Evolutionary conservation across 2,888 invertebrate species (phyloP).

Genomic region (Limenitis arthemis): DNA sequence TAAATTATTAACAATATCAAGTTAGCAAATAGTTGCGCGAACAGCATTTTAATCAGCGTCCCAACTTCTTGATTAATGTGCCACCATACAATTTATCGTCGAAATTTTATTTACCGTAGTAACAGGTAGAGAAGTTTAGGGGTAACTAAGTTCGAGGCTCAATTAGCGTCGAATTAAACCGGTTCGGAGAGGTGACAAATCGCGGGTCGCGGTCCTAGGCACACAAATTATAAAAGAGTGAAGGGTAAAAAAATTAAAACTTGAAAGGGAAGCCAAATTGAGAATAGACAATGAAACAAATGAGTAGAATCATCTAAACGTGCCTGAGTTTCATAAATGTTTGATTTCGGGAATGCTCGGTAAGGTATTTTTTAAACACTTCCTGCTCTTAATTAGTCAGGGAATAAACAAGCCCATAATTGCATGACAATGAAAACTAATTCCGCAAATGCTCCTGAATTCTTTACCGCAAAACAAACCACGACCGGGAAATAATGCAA

Average conservation of each 20-base stretch:
- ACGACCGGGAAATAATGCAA: conserved; percentile 42
- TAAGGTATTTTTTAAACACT: conserved; percentile 56
- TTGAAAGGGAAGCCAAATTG: conserved; percentile 32
- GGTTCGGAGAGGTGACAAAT: conserved; percentile 66
- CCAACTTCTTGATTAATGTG: conserved; percentile 73
- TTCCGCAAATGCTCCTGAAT: conserved; percentile 64
- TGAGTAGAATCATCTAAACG: conserved; percentile 38
- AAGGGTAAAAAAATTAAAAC: conserved; percentile 12
- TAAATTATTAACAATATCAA: conserved; percentile 71
- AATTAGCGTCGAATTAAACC: conserved; percentile 67
- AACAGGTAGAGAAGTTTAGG: conserved; percentile 45
- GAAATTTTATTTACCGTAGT: conserved; percentile 66
- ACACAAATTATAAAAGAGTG: conserved; percentile 1
- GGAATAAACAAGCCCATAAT: conserved; percentile 45
- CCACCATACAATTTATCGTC: conserved; percentile 65
- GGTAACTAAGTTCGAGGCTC: conserved; percentile 56
- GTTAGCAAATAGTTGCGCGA: conserved; percentile 66
- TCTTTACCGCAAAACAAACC: conserved; percentile 50
- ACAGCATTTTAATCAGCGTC: conserved; percentile 74
- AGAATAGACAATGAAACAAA: conserved; percentile 35
- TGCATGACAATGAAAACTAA: conserved; percentile 50
- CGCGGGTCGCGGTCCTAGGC: conserved; percentile 54
- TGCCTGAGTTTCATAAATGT: conserved; percentile 55
- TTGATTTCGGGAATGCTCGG: conserved; percentile 54
- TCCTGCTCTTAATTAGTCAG: conserved; percentile 67